phyloP scores from a whole-genome alignment of 2,113 vertebrate genomes.

The Hydrolagus affinis region DNA sequence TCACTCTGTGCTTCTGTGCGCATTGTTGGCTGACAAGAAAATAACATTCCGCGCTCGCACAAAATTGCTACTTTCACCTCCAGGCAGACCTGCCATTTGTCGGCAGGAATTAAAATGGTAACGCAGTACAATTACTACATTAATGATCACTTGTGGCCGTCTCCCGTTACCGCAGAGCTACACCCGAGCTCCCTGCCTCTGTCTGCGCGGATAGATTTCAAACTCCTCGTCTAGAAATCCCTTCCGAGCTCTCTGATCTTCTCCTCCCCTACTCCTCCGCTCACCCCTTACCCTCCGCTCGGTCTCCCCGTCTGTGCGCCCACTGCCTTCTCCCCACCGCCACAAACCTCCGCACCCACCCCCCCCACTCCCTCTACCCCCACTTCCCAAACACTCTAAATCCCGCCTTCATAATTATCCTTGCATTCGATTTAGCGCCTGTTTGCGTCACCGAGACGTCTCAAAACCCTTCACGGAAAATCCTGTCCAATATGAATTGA shows the following conservation, averaged over 20 bases:
- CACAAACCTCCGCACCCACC: not conserved
- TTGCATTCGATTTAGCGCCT: too few species aligned
- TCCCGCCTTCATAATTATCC: too few species aligned
- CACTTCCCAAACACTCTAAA: too few species aligned
- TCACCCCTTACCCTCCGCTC: not conserved
- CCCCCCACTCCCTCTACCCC: not conserved
- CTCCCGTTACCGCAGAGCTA: too few species aligned
- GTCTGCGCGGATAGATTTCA: too few species aligned
- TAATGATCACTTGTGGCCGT: not conserved
- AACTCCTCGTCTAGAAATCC: too few species aligned
- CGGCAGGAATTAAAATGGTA: conserved; percentile 14
- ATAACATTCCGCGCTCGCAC: conserved; percentile 19
- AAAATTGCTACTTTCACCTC: conserved; percentile 30
- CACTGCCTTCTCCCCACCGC: not conserved
- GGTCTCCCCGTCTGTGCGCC: too few species aligned
- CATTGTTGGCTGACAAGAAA: conserved; percentile 26
- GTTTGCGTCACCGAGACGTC: too few species aligned
- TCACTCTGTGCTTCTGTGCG: conserved; percentile 8
- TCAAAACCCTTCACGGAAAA: too few species aligned
- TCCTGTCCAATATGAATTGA: too few species aligned
- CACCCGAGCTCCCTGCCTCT: too few species aligned
- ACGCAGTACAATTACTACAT: conserved; percentile 25
- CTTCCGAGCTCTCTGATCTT: too few species aligned
- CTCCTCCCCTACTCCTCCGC: not conserved
- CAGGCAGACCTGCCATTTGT: conserved; percentile 13